Evolutionary conservation across 2,888 invertebrate species (phyloP), one percentile per base, ranked within the genome.

Genomic region (Thereva unica): DNA sequence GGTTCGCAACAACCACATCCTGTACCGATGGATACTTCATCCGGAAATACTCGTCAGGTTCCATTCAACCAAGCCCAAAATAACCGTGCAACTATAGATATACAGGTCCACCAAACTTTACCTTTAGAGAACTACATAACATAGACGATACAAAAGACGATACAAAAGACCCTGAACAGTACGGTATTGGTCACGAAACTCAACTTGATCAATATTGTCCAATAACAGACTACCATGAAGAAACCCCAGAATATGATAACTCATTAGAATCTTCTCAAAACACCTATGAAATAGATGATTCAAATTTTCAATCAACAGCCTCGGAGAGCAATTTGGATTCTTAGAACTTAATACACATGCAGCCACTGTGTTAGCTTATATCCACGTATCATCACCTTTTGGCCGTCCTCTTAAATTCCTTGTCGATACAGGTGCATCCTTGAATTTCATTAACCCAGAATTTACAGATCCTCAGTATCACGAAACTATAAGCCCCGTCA

Each of bases 91-190:
- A n/a, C n/a, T n/a, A n/a, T n/a, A n/a, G n/a, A n/a, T n/a, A n/a
- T n/a, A n/a, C n/a, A n/a, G n/a, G n/a, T n/a, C n/a, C n/a, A 50
- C 10, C 34, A 5, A 52, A 52, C 9, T 12, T 52, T 34, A 52
- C 5, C 4, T 52, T 52, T 12, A 52, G 23, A 52, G 52, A 52
- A 12, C 52, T 52, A 5, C 23, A 52, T 10, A 49, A 49, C 10
- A 9, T 49, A 49, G 5, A 8, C 49, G 10, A 49, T 49, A 49
- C 7, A n/a, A 5, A 6, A 5, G 10, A 49, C 5, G 5, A 49
- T 10, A 10, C 7, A 9, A 9, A 52, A 34, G 23, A 52, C 23
- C 52, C 12, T 34, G 4, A 52, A 4, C 34, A 34, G 23, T 9
- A 10, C 10, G 10, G 8, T 12, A 6, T n/a, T 5, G 10, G 5